Evolutionary conservation across 2,797 vertebrate genomes (phyloP).

Genomic region (Microctenopoma lineatum): DNA sequence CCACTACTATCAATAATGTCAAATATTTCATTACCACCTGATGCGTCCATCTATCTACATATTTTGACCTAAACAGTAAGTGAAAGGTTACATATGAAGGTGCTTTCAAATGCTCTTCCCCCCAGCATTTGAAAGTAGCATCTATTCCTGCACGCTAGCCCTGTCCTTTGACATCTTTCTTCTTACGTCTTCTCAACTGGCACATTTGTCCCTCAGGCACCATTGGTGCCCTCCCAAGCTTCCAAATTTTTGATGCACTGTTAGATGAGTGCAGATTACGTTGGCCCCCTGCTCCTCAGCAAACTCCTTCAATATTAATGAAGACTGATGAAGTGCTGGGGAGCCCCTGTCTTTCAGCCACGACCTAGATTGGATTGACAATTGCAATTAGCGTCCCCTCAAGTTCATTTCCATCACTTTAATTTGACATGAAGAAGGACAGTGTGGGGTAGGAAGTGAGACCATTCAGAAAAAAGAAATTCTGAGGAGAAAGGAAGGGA

Average conservation of each 20-base stretch:
- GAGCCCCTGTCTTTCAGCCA: slow-evolving; percentile 83
- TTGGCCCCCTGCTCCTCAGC: slow-evolving; percentile 71
- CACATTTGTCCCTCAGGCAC: slow-evolving; percentile 75
- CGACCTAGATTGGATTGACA: slow-evolving; percentile 86
- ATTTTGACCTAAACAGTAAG: neutral
- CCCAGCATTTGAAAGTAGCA: slow-evolving; percentile 29
- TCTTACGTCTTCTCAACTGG: slow-evolving; percentile 71
- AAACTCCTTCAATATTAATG: slow-evolving; percentile 86
- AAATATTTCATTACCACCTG: neutral
- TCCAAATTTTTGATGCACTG: slow-evolving; percentile 74
- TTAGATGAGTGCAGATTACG: slow-evolving; percentile 77
- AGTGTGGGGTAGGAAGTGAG: slow-evolving; percentile 66
- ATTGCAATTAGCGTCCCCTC: slow-evolving; percentile 86
- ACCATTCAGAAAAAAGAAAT: slow-evolving; percentile 51
- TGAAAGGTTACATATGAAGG: neutral
- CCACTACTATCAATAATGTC: neutral
- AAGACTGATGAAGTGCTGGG: slow-evolving; percentile 87
- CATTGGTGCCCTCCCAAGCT: slow-evolving; percentile 62
- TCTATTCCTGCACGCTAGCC: slow-evolving; percentile 30
- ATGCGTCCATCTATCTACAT: neutral
- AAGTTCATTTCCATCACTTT: slow-evolving; percentile 88
- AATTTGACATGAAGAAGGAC: slow-evolving; percentile 84
- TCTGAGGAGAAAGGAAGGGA: slow-evolving; percentile 45
- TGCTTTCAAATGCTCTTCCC: slow-evolving; percentile 13
- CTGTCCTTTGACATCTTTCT: slow-evolving; percentile 63